Evolutionary conservation across 2,113 vertebrate species (phyloP), one percentile per base, ranked within the genome.

Genomic region (Antigone vipio): DNA sequence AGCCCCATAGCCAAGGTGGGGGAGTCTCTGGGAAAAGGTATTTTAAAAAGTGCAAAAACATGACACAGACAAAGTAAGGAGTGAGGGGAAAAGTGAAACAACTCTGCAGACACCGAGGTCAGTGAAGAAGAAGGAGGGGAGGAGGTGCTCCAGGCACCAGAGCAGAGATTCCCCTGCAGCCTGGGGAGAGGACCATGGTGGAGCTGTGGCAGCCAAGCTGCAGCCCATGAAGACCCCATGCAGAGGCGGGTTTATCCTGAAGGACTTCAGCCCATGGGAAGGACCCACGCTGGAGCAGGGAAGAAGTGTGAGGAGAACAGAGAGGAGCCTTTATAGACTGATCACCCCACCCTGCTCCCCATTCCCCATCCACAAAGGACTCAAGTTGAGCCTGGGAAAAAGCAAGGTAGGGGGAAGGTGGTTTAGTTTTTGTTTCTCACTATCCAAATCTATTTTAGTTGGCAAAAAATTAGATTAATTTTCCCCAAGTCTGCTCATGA

Each of bases 11-110:
- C 44, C 44, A 16, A 44, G 15, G 44, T 44, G 44, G 15, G 44
- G 44, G 44, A 14, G 1, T 26, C 55, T 45, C 0, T 0, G 52
- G 18, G 4, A 3, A 52, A 50, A 38, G 1, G 1, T 8, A 15
- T 21, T 50, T 18, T 14, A 27, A 12, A 60, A 45, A 29, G 35
- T 15, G 15, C 18, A 81, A 42, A 77, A 85, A 22, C 3, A 7
- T 2, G 17, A 32, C n/a, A 77, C 20, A 12, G 8, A 21, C 23
- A 47, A 76, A 81, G 6, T 12, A 34, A 62, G 34, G 42, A 29
- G 10, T 29, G 27, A 38, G 38, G 23, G 9, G 15, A 73, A 77
- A 66, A 68, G 34, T 21, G 30, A 64, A 52, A 73, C 20, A 67
- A 15, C 18, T 9, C 62, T 40, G 62, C 23, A 40, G 53, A 40